A percentile compares a stretch with the other conserved stretches of the same genome.
Evolutionary conservation across 2,113 vertebrate species (phyloP).

Genomic region (Gymnobelideus leadbeateri): DNA sequence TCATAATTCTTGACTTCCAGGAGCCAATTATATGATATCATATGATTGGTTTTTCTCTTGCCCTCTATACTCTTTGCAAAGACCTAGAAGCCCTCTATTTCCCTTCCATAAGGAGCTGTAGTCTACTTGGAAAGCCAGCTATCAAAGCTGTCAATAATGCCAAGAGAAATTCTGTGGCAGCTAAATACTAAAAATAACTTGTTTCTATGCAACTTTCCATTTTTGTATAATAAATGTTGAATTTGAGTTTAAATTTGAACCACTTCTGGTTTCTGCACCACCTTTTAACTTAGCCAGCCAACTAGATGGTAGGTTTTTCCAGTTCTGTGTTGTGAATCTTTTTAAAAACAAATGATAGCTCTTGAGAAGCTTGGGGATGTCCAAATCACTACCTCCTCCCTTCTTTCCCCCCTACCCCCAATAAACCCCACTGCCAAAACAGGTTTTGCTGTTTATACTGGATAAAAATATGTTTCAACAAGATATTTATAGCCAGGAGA

Average conservation of each 20-base stretch:
- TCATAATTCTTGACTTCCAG: not conserved
- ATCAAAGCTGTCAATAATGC: not conserved
- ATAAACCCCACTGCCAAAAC: not conserved
- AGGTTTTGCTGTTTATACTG: slow-evolving; percentile 6
- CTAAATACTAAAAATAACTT: slow-evolving; percentile 2
- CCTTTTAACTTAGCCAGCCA: not conserved
- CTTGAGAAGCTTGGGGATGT: not conserved
- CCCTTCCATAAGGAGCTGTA: not conserved
- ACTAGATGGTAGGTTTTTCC: not conserved
- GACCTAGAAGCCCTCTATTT: not conserved
- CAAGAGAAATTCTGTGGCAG: not conserved
- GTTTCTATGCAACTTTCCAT: not conserved
- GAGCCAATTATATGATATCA: not conserved
- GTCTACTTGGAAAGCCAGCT: not conserved
- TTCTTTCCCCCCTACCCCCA: not conserved
- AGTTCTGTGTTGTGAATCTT: not conserved
- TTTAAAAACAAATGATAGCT: slow-evolving; percentile 9
- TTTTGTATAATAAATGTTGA: not conserved
- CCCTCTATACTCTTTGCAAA: not conserved
- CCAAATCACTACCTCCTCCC: not conserved
- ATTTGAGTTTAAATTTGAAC: not conserved
- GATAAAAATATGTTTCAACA: not conserved
- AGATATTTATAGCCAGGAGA: not conserved
- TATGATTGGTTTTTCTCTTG: not conserved
- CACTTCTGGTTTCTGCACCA: not conserved